A percentile compares a stretch with the other conserved stretches of the same genome.
Evolutionary conservation across 2,797 vertebrate genomes (phyloP).

Genomic region (Acanthornis magna): DNA sequence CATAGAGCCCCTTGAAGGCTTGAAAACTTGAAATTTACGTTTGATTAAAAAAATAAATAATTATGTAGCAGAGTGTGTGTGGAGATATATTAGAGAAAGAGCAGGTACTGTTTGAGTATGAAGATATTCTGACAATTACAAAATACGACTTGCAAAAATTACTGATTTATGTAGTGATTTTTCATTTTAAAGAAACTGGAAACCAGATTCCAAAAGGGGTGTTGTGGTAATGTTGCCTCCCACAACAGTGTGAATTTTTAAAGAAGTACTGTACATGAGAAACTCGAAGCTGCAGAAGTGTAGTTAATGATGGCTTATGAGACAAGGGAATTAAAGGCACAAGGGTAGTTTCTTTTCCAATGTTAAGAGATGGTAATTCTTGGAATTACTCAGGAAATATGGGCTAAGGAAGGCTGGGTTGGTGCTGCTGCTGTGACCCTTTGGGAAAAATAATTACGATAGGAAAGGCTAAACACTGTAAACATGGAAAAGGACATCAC

Average conservation of each 20-base stretch:
- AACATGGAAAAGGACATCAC: background rate
- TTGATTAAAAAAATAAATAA: constrained; percentile 44
- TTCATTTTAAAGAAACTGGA: constrained; percentile 11
- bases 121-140: constrained; percentile 4
- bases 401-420: background rate
- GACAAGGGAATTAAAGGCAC: background rate
- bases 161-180: background rate
- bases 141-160: constrained; percentile 30
- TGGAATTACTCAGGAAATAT: background rate
- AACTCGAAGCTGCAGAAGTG: background rate
- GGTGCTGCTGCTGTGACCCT: background rate
- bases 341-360: background rate
- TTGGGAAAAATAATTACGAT: background rate
- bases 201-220: background rate
- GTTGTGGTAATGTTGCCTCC: background rate
- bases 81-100: background rate
- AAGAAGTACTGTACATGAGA: background rate
- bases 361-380: background rate
- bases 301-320: background rate
- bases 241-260: constrained; percentile 19
- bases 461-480: background rate
- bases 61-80: background rate
- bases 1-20: constrained; percentile 51
- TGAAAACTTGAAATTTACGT: constrained; percentile 33
- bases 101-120: background rate